Percentiles rank a stretch among this genome's conserved stretches.
These are phyloP conservation scores for Mactra quadrangularis DNA, from an alignment of 1,140 invertebrate species.

Conservation along the genomic window DNA sequence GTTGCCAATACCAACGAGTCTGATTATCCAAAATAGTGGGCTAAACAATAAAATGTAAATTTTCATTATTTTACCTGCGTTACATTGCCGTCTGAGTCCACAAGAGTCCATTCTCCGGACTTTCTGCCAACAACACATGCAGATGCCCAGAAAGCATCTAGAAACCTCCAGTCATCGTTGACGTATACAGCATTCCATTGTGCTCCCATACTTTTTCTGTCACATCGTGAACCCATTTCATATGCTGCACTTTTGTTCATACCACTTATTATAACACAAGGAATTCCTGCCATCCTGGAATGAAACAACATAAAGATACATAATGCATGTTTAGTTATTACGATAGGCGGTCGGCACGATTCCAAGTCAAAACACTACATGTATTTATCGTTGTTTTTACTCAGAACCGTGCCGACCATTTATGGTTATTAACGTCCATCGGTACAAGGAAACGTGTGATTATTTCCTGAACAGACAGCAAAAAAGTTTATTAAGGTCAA, in stretches of 20 bases:
- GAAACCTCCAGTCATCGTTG: slow-evolving; percentile 78
- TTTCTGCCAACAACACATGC: slow-evolving; percentile 78
- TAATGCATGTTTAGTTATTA: background rate
- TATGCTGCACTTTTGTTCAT: slow-evolving; percentile 83
- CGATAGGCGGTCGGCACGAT: no score
- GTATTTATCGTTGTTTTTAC: no score
- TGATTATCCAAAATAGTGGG: no score
- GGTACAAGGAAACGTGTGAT: no score
- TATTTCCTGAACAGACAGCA: no score
- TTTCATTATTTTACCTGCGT: slow-evolving; percentile 61
- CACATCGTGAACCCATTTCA: slow-evolving; percentile 76
- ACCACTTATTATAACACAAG: slow-evolving; percentile 79
- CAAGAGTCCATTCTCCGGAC: slow-evolving; percentile 78
- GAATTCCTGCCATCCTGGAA: slow-evolving; percentile 78
- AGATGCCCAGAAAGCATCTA: slow-evolving; percentile 81
- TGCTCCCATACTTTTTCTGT: slow-evolving; percentile 77
- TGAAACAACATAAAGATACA: background rate
- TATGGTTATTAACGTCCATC: no score
- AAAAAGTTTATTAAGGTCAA: no score
- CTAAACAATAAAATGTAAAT: no score
- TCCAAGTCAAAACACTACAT: no score
- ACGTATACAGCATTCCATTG: slow-evolving; percentile 83
- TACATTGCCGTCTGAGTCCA: slow-evolving; percentile 76
- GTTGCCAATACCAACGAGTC: no score
- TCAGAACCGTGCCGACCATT: no score